Evolutionary conservation across 2,113 vertebrate genomes (phyloP).

Genomic region (Coryphaenoides rupestris): DNA sequence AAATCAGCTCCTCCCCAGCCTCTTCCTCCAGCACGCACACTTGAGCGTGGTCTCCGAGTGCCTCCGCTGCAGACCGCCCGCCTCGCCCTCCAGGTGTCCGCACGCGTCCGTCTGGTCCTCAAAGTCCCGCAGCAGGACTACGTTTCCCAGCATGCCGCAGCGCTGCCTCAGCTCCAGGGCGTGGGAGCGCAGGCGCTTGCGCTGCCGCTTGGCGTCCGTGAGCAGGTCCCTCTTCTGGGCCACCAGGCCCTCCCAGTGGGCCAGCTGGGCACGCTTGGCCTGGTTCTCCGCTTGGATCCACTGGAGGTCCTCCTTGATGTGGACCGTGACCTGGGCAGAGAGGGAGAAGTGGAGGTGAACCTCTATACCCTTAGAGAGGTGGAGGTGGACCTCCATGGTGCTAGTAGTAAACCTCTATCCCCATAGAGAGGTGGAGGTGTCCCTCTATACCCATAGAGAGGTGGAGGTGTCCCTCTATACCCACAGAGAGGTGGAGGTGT

Average conservation of each 20-base stretch:
- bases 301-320: slow-evolving; percentile 80
- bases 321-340: slow-evolving; percentile 64
- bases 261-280: slow-evolving; percentile 55
- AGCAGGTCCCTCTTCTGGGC: slow-evolving; percentile 64
- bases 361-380: background rate
- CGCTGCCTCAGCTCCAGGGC: slow-evolving; percentile 66
- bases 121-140: slow-evolving; percentile 72
- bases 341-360: background rate
- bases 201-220: slow-evolving; percentile 64
- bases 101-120: slow-evolving; percentile 68
- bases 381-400: background rate
- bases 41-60: slow-evolving; percentile 51
- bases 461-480: background rate
- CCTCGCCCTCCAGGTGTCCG: slow-evolving; percentile 39
- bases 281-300: slow-evolving; percentile 69
- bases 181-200: slow-evolving; percentile 60
- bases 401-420: too few relatives aligned
- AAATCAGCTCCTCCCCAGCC: too few relatives aligned
- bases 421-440: fast-evolving
- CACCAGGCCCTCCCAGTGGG: slow-evolving; percentile 50
- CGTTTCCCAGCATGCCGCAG: slow-evolving; percentile 76
- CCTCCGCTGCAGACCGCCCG: slow-evolving; percentile 66
- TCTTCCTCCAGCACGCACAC: slow-evolving; percentile 6
- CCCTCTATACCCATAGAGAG: background rate
- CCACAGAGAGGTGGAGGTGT: background rate